phyloP scores from a whole-genome alignment of 1,140 invertebrate species.

The Mya arenaria region DNA sequence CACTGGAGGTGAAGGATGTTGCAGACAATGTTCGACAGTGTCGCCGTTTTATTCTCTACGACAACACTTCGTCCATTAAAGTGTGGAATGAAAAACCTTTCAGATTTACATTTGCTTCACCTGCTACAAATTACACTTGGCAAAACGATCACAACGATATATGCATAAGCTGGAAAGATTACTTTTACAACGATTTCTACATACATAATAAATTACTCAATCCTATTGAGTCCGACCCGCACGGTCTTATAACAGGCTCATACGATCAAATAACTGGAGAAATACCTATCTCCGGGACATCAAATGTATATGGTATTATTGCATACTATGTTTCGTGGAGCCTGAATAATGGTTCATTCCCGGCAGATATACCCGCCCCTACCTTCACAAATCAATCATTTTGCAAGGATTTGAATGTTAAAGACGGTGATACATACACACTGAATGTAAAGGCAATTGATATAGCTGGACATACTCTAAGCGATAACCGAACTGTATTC shows the following conservation, averaged over 20 bases:
- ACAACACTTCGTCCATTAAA: slow-evolving; percentile 7
- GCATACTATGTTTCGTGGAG: background rate
- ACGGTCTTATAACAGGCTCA: background rate
- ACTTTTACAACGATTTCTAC: slow-evolving; percentile 11
- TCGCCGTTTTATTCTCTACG: slow-evolving; percentile 19
- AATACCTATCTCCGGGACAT: slow-evolving; percentile 58
- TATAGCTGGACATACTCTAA: slow-evolving; percentile 39
- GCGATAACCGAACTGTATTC: slow-evolving; percentile 42
- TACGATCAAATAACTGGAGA: slow-evolving; percentile 62
- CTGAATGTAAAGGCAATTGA: slow-evolving; percentile 54
- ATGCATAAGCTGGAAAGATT: slow-evolving; percentile 10
- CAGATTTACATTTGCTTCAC: background rate
- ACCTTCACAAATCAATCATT: slow-evolving; percentile 25
- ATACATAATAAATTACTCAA: slow-evolving; percentile 36
- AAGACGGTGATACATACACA: slow-evolving; percentile 61
- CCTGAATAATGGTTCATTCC: background rate
- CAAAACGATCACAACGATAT: slow-evolving; percentile 21
- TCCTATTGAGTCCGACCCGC: slow-evolving; percentile 38
- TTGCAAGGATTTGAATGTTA: background rate
- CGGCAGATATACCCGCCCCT: background rate
- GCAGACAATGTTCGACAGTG: slow-evolving; percentile 4
- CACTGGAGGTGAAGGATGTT: slow-evolving; percentile 25
- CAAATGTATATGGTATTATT: slow-evolving; percentile 62
- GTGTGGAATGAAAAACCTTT: background rate
- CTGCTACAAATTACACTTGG: slow-evolving; percentile 23